phyloP scores from a whole-genome alignment of 2,797 vertebrate species.

The Macropus fuliginosus region DNA sequence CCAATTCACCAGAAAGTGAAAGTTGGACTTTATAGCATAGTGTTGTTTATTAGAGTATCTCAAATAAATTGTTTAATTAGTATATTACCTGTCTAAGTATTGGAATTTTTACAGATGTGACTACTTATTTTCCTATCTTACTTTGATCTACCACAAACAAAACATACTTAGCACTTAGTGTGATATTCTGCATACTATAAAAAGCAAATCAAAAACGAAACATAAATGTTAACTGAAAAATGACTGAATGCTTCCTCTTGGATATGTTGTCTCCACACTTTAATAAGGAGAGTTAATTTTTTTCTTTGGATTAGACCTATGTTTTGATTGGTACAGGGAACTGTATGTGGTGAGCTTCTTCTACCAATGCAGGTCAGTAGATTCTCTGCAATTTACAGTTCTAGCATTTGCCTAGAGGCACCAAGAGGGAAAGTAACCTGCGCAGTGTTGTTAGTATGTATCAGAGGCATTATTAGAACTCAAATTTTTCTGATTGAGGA shows the following conservation, averaged over 20 bases:
- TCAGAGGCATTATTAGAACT: not conserved
- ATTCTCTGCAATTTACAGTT: not conserved
- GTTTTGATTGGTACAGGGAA: not conserved
- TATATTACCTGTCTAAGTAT: not conserved
- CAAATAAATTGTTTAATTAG: not conserved
- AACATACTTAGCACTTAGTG: not conserved
- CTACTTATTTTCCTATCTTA: not conserved
- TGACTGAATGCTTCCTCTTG: not conserved
- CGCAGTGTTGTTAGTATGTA: not conserved
- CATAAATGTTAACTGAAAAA: not conserved
- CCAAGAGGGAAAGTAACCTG: not conserved
- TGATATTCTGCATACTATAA: not conserved
- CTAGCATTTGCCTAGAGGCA: not conserved
- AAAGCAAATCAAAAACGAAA: not conserved
- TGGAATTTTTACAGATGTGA: not conserved
- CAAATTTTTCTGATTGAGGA: not conserved
- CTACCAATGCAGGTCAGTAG: not conserved
- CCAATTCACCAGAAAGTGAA: not conserved
- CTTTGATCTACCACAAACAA: not conserved
- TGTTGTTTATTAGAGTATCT: not conserved
- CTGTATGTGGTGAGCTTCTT: not conserved
- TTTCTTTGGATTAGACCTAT: not conserved
- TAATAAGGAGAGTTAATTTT: not conserved
- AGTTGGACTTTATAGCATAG: not conserved
- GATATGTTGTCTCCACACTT: not conserved